phyloP scores from a whole-genome alignment of 2,113 vertebrate genomes.

The Morone chrysops region DNA sequence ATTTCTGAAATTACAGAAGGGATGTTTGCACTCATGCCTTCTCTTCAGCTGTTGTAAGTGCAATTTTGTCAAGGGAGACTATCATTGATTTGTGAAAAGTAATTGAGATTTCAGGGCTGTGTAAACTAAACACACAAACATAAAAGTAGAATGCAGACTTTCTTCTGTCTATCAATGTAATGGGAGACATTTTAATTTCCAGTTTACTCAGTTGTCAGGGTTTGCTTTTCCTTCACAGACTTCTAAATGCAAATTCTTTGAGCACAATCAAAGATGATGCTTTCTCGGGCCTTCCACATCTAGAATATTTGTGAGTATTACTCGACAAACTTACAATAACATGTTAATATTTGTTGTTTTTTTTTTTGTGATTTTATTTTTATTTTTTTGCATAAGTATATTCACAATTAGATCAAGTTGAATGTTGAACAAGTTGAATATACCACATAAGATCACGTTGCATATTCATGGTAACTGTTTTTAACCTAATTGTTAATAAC shows the following conservation, averaged over 20 bases:
- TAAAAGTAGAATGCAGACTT: neutral
- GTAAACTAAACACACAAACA: neutral
- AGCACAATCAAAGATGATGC: conserved; percentile 94
- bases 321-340: neutral
- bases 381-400: neutral
- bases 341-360: neutral
- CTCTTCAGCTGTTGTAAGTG: conserved; percentile 95
- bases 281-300: conserved; percentile 94
- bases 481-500: neutral
- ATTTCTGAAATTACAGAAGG: conserved; percentile 94
- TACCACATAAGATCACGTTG: no score
- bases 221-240: conserved; percentile 80
- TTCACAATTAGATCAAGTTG: neutral
- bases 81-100: neutral
- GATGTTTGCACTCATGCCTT: conserved; percentile 96
- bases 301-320: conserved; percentile 96
- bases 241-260: conserved; percentile 96
- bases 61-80: neutral
- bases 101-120: neutral
- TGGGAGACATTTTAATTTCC: neutral
- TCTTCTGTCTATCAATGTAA: neutral
- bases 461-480: no score
- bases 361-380: neutral
- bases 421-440: neutral
- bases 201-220: neutral